Base-by-base conservation (phyloP, 2,113 vertebrate species). In the Puma concolor region DNA sequence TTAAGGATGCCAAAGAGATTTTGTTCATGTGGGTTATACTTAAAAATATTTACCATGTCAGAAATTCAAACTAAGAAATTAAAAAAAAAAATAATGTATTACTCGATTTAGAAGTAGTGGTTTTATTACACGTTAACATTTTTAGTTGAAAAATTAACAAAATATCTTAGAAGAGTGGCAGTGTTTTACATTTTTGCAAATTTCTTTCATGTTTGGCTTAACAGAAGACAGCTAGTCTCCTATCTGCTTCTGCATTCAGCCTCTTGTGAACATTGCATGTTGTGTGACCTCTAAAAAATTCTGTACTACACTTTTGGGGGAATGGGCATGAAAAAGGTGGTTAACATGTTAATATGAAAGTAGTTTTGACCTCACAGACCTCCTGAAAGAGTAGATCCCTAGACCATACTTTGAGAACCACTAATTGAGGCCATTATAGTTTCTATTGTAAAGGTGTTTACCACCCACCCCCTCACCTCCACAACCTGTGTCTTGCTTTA, bases 141-240 rank as follows among this genome's bases (percentile, higher is more conserved):
- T 81, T 36, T 27, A 72, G 41, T 52, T 76, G 41, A 72, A 79
- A 88, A 77, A 36, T 76, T 38, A 48, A 44, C 12, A 54, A 54
- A 41, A 38, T 57, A 52, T 8, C 48, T 66, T 69, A 29, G 19
- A 54, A 95, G 54, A 92, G 48, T 88, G n/a, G 64, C 33, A 25
- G 38, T 50, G n/a, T 86, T 96, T 72, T 33, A 86, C 17, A 23
- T 67, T 80, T 86, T 94, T 96, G 50, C 12, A 88, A 41, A 83
- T 91, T 31, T 87, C 33, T 85, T 9, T 27, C 72, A 25, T 57
- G 21, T 87, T 63, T 71, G 13, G 14, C 44, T 93, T 94, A 29
- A 25, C 41, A 36, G 52, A 87, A 91, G 36, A 57, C 52, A 31
- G 33, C 31, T 88, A 25, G 7, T 79, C 25, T 60, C 13, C 0